Evolutionary conservation across 2,113 vertebrate species (phyloP).

Genomic region (Myxocyprinus asiaticus): DNA sequence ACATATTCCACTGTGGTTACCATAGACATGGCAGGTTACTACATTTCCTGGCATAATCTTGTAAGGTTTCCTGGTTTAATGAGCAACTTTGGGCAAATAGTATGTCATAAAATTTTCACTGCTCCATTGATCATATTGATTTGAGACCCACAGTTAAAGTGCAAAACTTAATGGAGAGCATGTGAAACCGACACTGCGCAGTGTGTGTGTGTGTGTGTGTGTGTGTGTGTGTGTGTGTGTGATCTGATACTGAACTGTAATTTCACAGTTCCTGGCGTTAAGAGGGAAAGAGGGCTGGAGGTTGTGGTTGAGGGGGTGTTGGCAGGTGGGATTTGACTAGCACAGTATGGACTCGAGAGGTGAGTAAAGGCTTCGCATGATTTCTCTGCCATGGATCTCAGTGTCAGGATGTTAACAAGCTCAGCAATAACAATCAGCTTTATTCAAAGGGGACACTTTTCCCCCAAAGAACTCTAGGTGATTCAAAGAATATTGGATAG

Average conservation of each 20-base stretch:
- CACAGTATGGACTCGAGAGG: not conserved
- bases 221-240: not conserved
- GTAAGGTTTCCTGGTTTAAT: conserved; percentile 10
- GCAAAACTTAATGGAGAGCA: conserved; percentile 1
- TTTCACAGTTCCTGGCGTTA: not conserved
- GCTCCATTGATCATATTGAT: conserved; percentile 18
- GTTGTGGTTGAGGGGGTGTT: not conserved
- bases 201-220: not conserved
- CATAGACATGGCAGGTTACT: conserved; percentile 3
- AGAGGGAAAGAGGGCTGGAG: not conserved
- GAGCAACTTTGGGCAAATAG: conserved; percentile 5
- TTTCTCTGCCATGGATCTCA: not conserved
- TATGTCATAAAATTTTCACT: not conserved
- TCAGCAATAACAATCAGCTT: conserved; percentile 8
- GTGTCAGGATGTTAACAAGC: not conserved
- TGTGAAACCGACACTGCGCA: not conserved
- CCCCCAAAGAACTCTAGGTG: not conserved
- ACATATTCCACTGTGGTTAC: not conserved
- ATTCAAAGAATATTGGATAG: no score
- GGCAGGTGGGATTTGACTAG: not conserved
- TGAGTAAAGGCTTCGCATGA: not conserved
- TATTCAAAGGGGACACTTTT: not conserved
- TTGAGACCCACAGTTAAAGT: not conserved
- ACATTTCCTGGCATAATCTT: not conserved
- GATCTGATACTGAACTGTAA: conserved; percentile 18